These are phyloP conservation scores for Synaphobranchus kaupii DNA, from an alignment of 2,797 vertebrate genomes.

Conservation along the genomic window DNA sequence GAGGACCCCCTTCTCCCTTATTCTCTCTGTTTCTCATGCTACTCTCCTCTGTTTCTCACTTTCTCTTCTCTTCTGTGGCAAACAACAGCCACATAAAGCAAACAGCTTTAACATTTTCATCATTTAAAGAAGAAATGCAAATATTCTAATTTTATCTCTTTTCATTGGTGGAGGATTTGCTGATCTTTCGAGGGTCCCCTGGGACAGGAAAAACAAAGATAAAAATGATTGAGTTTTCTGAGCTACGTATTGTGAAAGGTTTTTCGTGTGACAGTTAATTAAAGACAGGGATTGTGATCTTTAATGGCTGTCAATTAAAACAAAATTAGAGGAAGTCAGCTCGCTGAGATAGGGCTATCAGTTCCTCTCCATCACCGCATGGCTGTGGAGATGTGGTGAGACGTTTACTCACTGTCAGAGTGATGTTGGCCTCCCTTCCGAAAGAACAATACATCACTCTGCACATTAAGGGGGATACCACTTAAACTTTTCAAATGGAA, in stretches of 20 bases:
- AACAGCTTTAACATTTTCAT: background rate
- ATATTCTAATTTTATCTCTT: conserved; percentile 12
- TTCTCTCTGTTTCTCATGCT: conserved; percentile 19
- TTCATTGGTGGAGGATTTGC: background rate
- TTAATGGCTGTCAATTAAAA: conserved; percentile 29
- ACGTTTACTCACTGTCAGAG: background rate
- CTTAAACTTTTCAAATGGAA: background rate
- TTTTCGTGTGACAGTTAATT: conserved; percentile 14
- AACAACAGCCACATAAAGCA: background rate
- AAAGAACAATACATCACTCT: conserved; percentile 1
- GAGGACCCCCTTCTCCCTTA: background rate
- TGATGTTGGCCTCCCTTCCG: background rate
- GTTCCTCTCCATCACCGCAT: background rate
- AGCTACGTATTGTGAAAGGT: background rate
- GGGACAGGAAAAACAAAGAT: conserved; percentile 8
- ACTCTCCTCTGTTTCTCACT: background rate
- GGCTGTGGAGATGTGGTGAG: background rate
- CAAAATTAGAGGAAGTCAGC: conserved; percentile 18
- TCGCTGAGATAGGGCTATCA: conserved; percentile 6
- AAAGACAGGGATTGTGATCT: conserved; percentile 21
- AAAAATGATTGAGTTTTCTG: conserved; percentile 28
- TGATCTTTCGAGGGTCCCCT: background rate
- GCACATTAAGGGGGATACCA: background rate
- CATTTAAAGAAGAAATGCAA: background rate
- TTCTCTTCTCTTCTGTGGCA: conserved; percentile 30